A percentile compares a stretch with the other conserved stretches of the same genome.
Conservation (phyloP, 2,797 vertebrate species). For the Bovichtus diacanthus region DNA sequence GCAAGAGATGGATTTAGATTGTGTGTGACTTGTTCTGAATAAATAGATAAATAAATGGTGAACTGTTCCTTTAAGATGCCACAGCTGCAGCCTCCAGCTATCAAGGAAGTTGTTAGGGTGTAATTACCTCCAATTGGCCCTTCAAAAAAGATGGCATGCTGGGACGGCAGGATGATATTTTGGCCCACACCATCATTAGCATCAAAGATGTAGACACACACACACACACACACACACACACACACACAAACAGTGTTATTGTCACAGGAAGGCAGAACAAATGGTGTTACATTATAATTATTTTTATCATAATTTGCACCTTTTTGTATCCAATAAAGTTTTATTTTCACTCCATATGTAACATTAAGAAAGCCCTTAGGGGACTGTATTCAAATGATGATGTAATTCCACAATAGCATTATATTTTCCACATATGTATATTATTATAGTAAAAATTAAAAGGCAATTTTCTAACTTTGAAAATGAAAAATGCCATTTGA, state of each 20-base stretch:
- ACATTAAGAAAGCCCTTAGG: too few relatives aligned
- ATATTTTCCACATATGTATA: too few relatives aligned
- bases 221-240: neutral
- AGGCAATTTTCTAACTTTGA: too few relatives aligned
- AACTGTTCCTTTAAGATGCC: constrained; percentile 66
- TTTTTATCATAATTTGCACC: neutral
- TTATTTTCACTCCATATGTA: neutral
- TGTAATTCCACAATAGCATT: too few relatives aligned
- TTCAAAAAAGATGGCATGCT: constrained; percentile 64
- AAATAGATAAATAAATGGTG: constrained; percentile 40
- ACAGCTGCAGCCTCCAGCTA: constrained; percentile 75
- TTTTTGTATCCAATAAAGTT: neutral
- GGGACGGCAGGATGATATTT: constrained; percentile 63
- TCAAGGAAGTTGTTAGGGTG: constrained; percentile 74
- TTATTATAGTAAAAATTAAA: too few relatives aligned
- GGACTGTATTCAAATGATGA: too few relatives aligned
- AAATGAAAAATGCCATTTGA: too few relatives aligned
- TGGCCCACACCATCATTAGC: constrained; percentile 64
- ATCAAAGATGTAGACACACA: constrained; percentile 7
- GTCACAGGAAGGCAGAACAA: constrained; percentile 9
- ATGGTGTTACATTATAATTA: neutral
- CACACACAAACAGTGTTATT: neutral
- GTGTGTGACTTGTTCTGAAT: constrained; percentile 28
- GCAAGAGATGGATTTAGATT: neutral
- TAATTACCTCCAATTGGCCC: constrained; percentile 79